Base-by-base conservation (phyloP, 2,888 invertebrate species). In the Nymphalis polychloros region DNA sequence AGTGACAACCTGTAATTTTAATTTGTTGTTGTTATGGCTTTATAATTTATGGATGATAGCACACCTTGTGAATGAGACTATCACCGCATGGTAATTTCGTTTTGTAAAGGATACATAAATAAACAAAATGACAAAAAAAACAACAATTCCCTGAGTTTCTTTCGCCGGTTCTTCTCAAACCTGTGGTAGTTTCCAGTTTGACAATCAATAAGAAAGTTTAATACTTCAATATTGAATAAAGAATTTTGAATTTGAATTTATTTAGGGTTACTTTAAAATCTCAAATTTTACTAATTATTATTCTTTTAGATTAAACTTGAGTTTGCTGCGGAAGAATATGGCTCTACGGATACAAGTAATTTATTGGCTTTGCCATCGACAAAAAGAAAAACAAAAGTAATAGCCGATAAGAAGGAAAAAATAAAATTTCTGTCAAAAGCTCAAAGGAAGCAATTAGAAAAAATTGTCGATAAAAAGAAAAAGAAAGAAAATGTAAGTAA, bases 401-500 rank as follows among this genome's bases (percentile, higher is more conserved):
- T 95, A 76, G 85, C 91, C 8, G 93, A 94, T 17, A 93, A 93
- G 50, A 85, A 87, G 59, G 90, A 89, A 71, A 94, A 94, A 67
- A 95, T 94, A 2, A 94, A 94, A 79, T 94, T 97, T 73, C 88
- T 99, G 8, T 96, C 97, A 0, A 98, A 97, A 81, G 98, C 97
- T 74, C 97, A 98, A 77, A 93, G 97, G 65, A 98, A 98, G 84
- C 93, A 94, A 70, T 88, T 98, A 63, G 96, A 98, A 81, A 96
- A 97, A 87, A 95, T 99, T 81, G 95, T 98, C 0, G 96, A 98
- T 60, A 95, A 95, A 75, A 98, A 98, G 82, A 95, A 96, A 79
- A 98, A 98, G 80, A 99, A 98, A 83, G 94, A 95, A 82, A 96
- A 96, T 83, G 98, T 98, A 93, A 93, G 94, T 82, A 65, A 19